These are phyloP conservation scores for Trypoxylus dichotomus DNA, from an alignment of 1,140 invertebrate species.

Conservation along the genomic window DNA sequence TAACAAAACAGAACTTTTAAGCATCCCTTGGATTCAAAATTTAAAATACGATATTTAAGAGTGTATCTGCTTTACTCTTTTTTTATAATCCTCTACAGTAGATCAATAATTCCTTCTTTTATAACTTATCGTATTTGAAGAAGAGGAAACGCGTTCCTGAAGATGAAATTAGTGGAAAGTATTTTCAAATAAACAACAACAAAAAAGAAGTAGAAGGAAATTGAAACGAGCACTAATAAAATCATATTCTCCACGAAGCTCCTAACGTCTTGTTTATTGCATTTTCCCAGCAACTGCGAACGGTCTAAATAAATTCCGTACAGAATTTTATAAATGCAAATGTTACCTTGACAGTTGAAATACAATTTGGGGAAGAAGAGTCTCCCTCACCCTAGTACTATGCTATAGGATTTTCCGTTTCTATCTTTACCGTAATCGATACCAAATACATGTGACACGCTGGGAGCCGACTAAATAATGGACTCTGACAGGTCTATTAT, in stretches of 20 bases:
- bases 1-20: too few species aligned
- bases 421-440: slow-evolving; percentile 28
- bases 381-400: background rate
- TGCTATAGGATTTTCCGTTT: slow-evolving; percentile 13
- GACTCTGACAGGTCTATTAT: slow-evolving; percentile 36
- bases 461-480: slow-evolving; percentile 27
- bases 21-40: too few species aligned
- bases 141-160: too few species aligned
- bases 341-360: background rate
- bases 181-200: background rate
- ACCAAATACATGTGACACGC: slow-evolving; percentile 29
- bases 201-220: background rate
- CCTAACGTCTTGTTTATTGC: background rate
- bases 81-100: too few species aligned
- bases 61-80: too few species aligned
- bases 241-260: background rate
- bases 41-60: too few species aligned
- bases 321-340: background rate
- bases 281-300: background rate
- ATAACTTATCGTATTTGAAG: too few species aligned
- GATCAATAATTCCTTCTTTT: too few species aligned
- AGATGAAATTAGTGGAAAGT: background rate
- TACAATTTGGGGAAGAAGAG: background rate
- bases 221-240: background rate
- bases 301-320: background rate